Evolutionary conservation across 2,888 invertebrate species (phyloP), one percentile per base, ranked within the genome.

Genomic region (Andrena chrysosceles): DNA sequence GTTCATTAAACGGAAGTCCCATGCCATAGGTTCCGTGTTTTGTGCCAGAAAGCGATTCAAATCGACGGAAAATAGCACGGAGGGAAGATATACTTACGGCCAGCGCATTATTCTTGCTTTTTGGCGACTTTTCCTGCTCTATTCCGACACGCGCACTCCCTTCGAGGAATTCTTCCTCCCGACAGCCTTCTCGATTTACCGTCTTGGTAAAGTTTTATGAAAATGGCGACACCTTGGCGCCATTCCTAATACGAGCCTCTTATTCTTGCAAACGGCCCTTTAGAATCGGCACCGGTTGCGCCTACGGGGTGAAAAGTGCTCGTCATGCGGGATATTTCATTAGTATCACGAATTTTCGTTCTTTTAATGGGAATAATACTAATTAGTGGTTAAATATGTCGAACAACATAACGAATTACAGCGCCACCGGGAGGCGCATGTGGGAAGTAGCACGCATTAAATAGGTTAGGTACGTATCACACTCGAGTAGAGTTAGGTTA

Each of bases 1-100:
- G 94, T 93, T 89, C 90, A 90, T 91, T 85, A 87, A 93, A 92
- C 93, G 93, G 93, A 93, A 93, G 93, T 93, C 91, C 92, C 92
- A 91, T 93, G 92, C 92, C 92, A 93, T 93, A 93, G 92, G 93
- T 92, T 89, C 91, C 88, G 91, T 88, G 90, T 88, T 89, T 89
- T 88, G 85, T 85, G 83, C 80, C 81, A 84, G 86, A 89, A 88
- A 89, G 86, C 84, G 77, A 86, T 80, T 79, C 77, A 83, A 83
- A 85, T 54, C 84, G 63, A 77, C 77, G 77, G 83, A 79, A 77
- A 89, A 86, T 80, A 80, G 83, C 78, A 81, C 59, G 77, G 73
- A 69, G 60, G 67, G 68, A 48, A 81, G 72, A 66, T 86, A 80
- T 92, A 93, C 93, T 93, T 91, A 93, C 93, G 85, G 79, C 56